Percentiles rank a stretch among this genome's conserved stretches.
Evolutionary conservation across 2,113 vertebrate genomes (phyloP).

Genomic region (Periophthalmodon schlosseri): DNA sequence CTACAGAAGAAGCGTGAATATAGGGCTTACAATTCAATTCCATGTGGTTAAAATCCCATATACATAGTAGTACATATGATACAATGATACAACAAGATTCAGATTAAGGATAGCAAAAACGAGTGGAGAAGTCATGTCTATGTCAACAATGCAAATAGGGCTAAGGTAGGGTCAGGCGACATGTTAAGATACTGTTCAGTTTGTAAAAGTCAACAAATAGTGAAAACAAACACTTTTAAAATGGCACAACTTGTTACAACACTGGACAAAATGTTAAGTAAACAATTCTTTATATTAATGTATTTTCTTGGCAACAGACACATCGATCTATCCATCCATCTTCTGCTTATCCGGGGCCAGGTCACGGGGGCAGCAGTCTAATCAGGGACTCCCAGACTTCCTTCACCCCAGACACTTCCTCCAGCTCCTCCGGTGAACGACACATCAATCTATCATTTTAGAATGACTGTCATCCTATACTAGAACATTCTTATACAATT

Average conservation of each 20-base stretch:
- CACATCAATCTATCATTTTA: no score
- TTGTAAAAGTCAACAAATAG: background rate
- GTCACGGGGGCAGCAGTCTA: no score
- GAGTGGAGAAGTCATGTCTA: background rate
- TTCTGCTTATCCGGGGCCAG: no score
- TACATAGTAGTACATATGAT: constrained; percentile 15
- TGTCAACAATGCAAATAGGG: background rate
- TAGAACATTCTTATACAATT: no score
- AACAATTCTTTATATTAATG: no score
- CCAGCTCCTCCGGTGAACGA: no score
- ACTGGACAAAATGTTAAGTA: background rate
- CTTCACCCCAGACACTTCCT: no score
- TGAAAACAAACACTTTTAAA: background rate
- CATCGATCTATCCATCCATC: no score
- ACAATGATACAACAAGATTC: constrained; percentile 7
- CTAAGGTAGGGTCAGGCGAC: no score
- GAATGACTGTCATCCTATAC: no score
- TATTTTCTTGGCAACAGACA: no score
- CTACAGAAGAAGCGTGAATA: background rate
- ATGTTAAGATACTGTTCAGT: background rate
- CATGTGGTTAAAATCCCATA: constrained; percentile 14
- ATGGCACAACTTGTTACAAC: background rate
- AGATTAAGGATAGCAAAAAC: background rate
- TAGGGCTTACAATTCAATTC: background rate
- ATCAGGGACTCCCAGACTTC: no score